phyloP scores from a whole-genome alignment of 2,113 vertebrate genomes.

The Pavo muticus region DNA sequence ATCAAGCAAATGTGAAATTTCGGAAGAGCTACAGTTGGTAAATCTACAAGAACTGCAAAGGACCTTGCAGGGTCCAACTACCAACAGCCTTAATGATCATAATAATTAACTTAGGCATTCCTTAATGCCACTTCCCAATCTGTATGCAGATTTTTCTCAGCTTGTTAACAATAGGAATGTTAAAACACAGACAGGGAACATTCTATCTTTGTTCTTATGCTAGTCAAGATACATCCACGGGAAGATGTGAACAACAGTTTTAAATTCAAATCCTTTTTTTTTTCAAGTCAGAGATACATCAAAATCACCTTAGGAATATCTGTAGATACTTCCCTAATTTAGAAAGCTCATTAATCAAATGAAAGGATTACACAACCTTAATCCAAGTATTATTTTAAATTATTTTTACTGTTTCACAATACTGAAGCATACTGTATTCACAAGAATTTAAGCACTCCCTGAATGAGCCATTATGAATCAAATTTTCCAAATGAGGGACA shows the following conservation, averaged over 20 bases:
- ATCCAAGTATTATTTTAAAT: background rate
- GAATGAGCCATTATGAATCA: background rate
- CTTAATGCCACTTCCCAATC: background rate
- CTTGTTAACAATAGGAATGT: background rate
- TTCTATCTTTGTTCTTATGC: background rate
- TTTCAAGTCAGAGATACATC: background rate
- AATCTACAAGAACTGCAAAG: constrained; percentile 15
- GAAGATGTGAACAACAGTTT: background rate
- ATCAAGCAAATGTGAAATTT: constrained; percentile 24
- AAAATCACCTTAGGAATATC: background rate
- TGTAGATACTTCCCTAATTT: background rate
- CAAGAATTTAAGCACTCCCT: background rate
- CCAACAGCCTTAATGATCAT: background rate
- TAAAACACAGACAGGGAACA: background rate
- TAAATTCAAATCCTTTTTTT: background rate
- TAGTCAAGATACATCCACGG: background rate
- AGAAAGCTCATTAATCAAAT: background rate
- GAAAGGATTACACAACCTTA: background rate
- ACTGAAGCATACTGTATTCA: background rate
- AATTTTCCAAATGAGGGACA: background rate
- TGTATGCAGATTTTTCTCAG: background rate
- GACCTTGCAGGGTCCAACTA: background rate
- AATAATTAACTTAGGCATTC: background rate
- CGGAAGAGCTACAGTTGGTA: background rate
- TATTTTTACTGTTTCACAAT: background rate